phyloP scores from a whole-genome alignment of 2,113 vertebrate species.

The Lampris megalopsis region DNA sequence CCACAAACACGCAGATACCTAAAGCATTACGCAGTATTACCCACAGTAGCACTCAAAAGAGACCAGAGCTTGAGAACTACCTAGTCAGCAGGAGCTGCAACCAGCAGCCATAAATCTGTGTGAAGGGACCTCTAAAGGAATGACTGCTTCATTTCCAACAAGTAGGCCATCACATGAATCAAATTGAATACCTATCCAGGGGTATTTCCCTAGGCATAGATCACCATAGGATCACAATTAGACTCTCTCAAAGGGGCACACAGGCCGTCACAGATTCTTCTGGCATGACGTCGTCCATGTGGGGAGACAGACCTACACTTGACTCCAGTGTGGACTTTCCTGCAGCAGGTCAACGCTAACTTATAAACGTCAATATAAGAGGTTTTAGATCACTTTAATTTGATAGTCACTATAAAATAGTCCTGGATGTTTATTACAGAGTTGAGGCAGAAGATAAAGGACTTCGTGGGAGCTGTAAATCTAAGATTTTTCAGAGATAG shows the following conservation, averaged over 20 bases:
- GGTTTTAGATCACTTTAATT: slow-evolving; percentile 45
- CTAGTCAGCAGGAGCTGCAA: background rate
- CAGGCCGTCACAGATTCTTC: slow-evolving; percentile 42
- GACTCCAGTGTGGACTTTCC: slow-evolving; percentile 40
- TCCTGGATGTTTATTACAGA: slow-evolving; percentile 22
- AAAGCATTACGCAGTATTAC: too few relatives aligned
- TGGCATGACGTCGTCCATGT: slow-evolving; percentile 43
- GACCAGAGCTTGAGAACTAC: background rate
- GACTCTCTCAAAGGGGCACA: slow-evolving; percentile 16
- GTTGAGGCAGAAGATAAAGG: slow-evolving; percentile 16
- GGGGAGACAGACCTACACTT: slow-evolving; percentile 31
- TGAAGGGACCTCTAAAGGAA: background rate
- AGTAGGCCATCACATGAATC: background rate
- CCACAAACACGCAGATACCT: background rate
- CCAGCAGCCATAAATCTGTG: slow-evolving; percentile 5
- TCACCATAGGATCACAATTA: slow-evolving; percentile 5
- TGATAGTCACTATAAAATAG: slow-evolving; percentile 31
- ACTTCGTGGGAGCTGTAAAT: slow-evolving; percentile 30
- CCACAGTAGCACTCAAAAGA: too few relatives aligned
- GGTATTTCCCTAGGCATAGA: slow-evolving; percentile 18
- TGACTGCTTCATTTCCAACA: slow-evolving; percentile 1
- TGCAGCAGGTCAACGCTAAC: slow-evolving; percentile 43
- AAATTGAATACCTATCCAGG: slow-evolving; percentile 8
- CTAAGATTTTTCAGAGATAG: slow-evolving; percentile 23
- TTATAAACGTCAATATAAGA: slow-evolving; percentile 63